Conservation (phyloP, 1,140 invertebrate genomes). For the Cydia fagiglandana region DNA sequence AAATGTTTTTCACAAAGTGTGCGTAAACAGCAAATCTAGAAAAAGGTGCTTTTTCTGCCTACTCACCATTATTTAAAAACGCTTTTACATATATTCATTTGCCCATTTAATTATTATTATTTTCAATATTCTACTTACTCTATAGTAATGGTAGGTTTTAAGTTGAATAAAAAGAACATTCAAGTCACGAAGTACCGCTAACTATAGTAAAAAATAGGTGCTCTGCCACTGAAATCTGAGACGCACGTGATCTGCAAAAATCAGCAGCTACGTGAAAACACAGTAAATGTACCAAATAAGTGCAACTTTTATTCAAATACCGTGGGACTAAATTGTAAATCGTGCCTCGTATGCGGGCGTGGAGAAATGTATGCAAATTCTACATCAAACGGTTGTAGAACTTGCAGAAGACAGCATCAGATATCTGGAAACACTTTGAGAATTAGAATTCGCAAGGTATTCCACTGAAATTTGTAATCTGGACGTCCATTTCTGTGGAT, state of each 20-base stretch:
- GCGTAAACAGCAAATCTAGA: too few species aligned
- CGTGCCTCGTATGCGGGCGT: not conserved
- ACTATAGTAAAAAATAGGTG: not conserved
- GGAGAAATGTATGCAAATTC: conserved; percentile 24
- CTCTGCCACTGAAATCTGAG: not conserved
- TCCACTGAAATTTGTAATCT: not conserved
- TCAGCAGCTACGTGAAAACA: conserved; percentile 11
- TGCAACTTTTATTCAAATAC: conserved; percentile 22
- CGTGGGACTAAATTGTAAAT: conserved; percentile 25
- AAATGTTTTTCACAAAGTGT: too few species aligned
- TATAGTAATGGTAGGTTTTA: not conserved
- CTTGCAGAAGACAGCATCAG: conserved; percentile 9
- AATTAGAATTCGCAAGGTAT: not conserved
- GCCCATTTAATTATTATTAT: not conserved
- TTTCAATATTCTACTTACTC: not conserved
- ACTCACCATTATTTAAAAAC: too few species aligned
- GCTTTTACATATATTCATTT: too few species aligned
- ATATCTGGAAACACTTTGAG: conserved; percentile 5
- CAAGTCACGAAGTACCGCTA: not conserved
- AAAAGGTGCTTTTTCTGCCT: too few species aligned
- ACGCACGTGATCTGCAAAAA: conserved; percentile 9
- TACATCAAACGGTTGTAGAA: conserved; percentile 24
- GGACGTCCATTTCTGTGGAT: conserved; percentile 6
- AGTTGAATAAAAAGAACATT: not conserved
- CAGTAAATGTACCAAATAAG: conserved; percentile 1